phyloP scores from a whole-genome alignment of 2,888 invertebrate species.

The Dugesia japonica region DNA sequence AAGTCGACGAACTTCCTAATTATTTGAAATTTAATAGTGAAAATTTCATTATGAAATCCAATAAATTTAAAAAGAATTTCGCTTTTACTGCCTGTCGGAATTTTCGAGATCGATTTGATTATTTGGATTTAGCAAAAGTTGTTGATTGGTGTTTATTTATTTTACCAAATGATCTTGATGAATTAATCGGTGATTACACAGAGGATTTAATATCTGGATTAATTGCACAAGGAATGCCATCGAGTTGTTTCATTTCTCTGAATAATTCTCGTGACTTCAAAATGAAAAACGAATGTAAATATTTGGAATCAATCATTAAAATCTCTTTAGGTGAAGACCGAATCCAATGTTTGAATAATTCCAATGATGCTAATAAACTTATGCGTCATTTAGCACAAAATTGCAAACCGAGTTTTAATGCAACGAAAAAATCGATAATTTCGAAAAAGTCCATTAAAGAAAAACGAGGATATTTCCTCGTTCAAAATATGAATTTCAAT shows the following conservation, averaged over 20 bases:
- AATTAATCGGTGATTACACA: neutral
- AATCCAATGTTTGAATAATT: neutral
- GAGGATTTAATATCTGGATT: neutral
- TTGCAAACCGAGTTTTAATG: neutral
- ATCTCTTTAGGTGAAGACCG: neutral
- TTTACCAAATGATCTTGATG: neutral
- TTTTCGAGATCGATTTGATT: neutral
- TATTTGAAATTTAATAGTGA: neutral
- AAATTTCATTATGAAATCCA: neutral
- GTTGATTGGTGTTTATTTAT: neutral
- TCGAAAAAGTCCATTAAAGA: neutral
- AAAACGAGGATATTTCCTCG: neutral
- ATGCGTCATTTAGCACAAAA: neutral
- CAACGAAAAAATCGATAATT: neutral
- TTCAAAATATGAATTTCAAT: neutral
- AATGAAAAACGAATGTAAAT: neutral
- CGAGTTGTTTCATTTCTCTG: neutral
- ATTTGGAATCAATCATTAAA: neutral
- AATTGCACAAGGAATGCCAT: neutral
- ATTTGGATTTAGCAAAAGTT: constrained; percentile 9
- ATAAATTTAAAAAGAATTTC: neutral
- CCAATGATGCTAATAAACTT: neutral
- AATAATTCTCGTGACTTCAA: neutral
- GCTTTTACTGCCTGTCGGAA: neutral
- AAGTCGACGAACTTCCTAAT: neutral